phyloP scores from a whole-genome alignment of 2,797 vertebrate genomes.

The Dromococcyx pavoninus region DNA sequence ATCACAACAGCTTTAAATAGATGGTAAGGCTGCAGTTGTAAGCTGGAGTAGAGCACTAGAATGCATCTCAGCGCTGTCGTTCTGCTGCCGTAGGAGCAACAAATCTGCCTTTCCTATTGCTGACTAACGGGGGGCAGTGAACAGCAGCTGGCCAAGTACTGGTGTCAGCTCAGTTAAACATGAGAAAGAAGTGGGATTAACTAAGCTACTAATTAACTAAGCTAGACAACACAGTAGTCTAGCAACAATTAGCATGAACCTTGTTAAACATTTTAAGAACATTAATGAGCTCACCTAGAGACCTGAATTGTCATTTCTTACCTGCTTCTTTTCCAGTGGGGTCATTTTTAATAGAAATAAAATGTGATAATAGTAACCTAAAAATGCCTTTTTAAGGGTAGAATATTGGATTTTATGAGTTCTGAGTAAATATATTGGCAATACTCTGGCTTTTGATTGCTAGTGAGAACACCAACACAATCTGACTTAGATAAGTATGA shows the following conservation, averaged over 20 bases:
- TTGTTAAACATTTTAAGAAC: slow-evolving; percentile 55
- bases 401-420: slow-evolving; percentile 65
- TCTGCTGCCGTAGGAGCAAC: background rate
- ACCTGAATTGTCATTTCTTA: slow-evolving; percentile 58
- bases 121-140: background rate
- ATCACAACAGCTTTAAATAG: slow-evolving; percentile 41
- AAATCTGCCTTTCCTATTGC: background rate
- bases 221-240: slow-evolving; percentile 35
- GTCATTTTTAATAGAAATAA: slow-evolving; percentile 64
- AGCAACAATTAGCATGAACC: slow-evolving; percentile 61
- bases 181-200: slow-evolving; percentile 34
- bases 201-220: slow-evolving; percentile 33
- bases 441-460: slow-evolving; percentile 40
- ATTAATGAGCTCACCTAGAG: slow-evolving; percentile 61
- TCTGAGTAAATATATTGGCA: slow-evolving; percentile 38
- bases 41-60: background rate
- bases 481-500: background rate
- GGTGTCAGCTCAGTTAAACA: slow-evolving; percentile 45
- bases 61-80: background rate
- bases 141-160: background rate
- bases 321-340: slow-evolving; percentile 61
- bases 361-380: slow-evolving; percentile 47
- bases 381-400: slow-evolving; percentile 65
- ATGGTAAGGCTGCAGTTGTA: background rate
- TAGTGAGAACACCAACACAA: slow-evolving; percentile 6